Percentiles rank a stretch among this genome's conserved stretches.
Conservation (phyloP, 2,113 vertebrate genomes). For the Microcebus murinus region DNA sequence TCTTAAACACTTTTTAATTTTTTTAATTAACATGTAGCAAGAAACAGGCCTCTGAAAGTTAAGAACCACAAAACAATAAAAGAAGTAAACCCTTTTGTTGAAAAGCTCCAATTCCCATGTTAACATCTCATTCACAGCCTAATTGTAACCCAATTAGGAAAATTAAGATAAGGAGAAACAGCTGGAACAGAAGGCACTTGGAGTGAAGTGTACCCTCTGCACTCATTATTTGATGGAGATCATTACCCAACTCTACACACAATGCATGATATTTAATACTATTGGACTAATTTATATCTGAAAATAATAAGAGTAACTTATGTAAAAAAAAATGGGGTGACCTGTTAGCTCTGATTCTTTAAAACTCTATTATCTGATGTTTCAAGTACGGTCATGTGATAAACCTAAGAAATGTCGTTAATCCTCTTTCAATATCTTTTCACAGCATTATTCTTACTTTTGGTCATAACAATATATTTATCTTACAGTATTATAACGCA, state of each 20-base stretch:
- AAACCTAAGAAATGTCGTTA: not conserved
- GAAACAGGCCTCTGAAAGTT: slow-evolving; percentile 61
- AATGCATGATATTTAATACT: slow-evolving; percentile 64
- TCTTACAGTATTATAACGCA: not conserved
- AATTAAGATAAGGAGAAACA: slow-evolving; percentile 80
- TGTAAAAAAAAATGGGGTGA: slow-evolving; percentile 40
- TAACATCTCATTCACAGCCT: slow-evolving; percentile 70
- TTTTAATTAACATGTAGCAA: slow-evolving; percentile 68
- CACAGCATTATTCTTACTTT: not conserved
- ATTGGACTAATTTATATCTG: slow-evolving; percentile 61
- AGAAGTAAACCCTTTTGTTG: slow-evolving; percentile 73
- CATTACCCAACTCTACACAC: slow-evolving; percentile 72
- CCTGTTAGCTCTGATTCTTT: slow-evolving; percentile 45
- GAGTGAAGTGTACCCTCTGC: slow-evolving; percentile 65
- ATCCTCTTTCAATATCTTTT: not conserved
- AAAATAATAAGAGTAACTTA: slow-evolving; percentile 50
- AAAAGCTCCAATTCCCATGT: slow-evolving; percentile 69
- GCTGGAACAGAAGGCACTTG: slow-evolving; percentile 75
- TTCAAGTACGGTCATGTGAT: not conserved
- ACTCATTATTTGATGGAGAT: slow-evolving; percentile 74
- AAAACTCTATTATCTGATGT: not conserved
- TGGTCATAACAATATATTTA: not conserved
- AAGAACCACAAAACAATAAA: slow-evolving; percentile 71
- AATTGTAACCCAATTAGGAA: slow-evolving; percentile 78
- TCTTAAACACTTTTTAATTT: slow-evolving; percentile 52